A percentile compares a stretch with the other conserved stretches of the same genome.
phyloP scores from a whole-genome alignment of 2,797 vertebrate genomes.

The Tachyglossus aculeatus region DNA sequence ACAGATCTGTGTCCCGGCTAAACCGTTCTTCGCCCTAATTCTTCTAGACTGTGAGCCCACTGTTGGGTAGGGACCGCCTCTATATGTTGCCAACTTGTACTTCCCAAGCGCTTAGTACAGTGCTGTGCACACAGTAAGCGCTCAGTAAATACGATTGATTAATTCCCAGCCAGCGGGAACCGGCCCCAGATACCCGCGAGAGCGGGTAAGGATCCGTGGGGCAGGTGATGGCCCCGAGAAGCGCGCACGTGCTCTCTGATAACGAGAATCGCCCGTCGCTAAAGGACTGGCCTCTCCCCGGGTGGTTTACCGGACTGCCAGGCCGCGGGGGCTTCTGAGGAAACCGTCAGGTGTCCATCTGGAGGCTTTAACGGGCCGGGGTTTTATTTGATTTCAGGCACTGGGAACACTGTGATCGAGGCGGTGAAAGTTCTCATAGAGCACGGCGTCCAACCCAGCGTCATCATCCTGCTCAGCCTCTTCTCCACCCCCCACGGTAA shows the following conservation, averaged over 20 bases:
- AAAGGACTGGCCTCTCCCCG: not conserved
- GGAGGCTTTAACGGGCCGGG: conserved; percentile 1
- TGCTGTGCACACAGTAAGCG: too few relatives aligned
- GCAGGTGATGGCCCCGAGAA: conserved; percentile 21
- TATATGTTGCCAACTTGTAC: too few relatives aligned
- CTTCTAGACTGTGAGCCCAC: conserved; percentile 9
- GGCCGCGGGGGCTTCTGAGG: conserved; percentile 2
- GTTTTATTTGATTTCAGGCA: conserved; percentile 76
- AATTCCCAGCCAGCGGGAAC: too few relatives aligned
- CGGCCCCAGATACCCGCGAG: too few relatives aligned
- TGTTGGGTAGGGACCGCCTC: too few relatives aligned
- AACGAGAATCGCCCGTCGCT: conserved; percentile 5
- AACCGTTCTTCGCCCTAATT: conserved; percentile 14
- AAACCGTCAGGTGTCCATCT: conserved; percentile 9
- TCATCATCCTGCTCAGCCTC: conserved; percentile 94
- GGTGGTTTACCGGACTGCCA: conserved; percentile 15
- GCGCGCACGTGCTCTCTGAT: not conserved
- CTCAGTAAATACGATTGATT: too few relatives aligned
- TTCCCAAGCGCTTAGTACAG: too few relatives aligned
- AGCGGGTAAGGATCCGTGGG: not conserved
- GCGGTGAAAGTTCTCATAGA: conserved; percentile 92
- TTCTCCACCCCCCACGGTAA: conserved; percentile 96
- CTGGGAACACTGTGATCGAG: conserved; percentile 96
- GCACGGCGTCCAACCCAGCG: conserved; percentile 90
- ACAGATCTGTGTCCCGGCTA: conserved; percentile 12